These are phyloP conservation scores for Antennarius maculatus DNA, from an alignment of 2,797 vertebrate genomes.

Conservation along the genomic window DNA sequence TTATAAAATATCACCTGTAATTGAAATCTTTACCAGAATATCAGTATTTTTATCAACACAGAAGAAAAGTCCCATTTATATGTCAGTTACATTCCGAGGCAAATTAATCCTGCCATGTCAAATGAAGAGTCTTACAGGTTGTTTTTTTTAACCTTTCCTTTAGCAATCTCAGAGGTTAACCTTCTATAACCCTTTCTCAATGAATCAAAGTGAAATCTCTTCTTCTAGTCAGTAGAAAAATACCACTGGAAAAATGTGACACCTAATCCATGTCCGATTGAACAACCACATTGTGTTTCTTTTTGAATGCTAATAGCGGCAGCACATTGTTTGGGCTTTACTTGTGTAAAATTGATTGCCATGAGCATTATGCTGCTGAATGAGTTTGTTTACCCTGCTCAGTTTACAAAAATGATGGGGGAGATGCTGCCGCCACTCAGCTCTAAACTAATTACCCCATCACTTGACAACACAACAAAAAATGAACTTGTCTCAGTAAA, in stretches of 20 bases:
- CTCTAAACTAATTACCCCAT: conserved; percentile 68
- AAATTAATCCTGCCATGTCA: too few relatives aligned
- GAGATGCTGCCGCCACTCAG: conserved; percentile 62
- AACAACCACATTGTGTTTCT: conserved; percentile 57
- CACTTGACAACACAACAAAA: conserved; percentile 60
- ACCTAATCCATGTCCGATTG: conserved; percentile 60
- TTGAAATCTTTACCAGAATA: neutral
- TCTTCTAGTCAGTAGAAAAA: conserved; percentile 14
- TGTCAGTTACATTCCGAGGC: neutral
- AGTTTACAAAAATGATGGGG: conserved; percentile 74
- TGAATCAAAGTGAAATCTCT: conserved; percentile 30
- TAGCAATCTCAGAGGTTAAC: conserved; percentile 23
- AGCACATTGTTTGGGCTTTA: conserved; percentile 69
- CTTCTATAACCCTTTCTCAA: conserved; percentile 6
- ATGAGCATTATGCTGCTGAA: conserved; percentile 74
- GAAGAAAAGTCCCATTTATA: conserved; percentile 1
- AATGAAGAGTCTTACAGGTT: neutral
- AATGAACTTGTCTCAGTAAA: conserved; percentile 56
- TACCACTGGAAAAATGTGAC: conserved; percentile 32
- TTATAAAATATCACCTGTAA: too few relatives aligned
- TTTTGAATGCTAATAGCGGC: conserved; percentile 46
- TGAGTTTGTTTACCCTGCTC: conserved; percentile 78
- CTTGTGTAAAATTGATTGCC: conserved; percentile 76
- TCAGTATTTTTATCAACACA: conserved; percentile 7
- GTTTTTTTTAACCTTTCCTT: conserved; percentile 6